phyloP scores from a whole-genome alignment of 2,797 vertebrate species.

The Gila robusta region DNA sequence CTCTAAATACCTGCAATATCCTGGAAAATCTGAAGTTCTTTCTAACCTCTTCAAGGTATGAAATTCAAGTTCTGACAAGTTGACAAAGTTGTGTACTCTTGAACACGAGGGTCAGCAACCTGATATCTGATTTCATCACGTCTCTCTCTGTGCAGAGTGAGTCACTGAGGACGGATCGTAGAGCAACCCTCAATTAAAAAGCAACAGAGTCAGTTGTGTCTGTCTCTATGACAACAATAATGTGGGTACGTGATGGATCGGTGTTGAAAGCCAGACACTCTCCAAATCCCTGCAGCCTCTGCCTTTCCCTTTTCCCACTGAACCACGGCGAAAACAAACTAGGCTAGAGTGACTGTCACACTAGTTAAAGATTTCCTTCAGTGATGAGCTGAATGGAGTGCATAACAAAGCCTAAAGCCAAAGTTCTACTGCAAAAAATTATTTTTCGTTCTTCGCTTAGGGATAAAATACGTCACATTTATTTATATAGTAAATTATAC shows the following conservation, averaged over 20 bases:
- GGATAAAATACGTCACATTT: not conserved
- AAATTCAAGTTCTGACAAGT: no score
- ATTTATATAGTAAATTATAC: not conserved
- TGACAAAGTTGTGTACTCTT: no score
- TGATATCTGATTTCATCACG: constrained; percentile 31
- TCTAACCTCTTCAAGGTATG: no score
- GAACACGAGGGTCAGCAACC: constrained; percentile 12
- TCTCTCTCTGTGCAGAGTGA: constrained; percentile 43
- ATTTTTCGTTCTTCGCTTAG: not conserved
- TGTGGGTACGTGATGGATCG: constrained; percentile 53
- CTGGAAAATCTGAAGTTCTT: no score
- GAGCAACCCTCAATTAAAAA: constrained; percentile 33
- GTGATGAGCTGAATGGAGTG: constrained; percentile 13
- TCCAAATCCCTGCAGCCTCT: constrained; percentile 49
- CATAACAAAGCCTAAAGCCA: not conserved
- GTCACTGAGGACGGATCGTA: constrained; percentile 55
- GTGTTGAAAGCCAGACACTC: constrained; percentile 55
- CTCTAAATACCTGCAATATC: no score
- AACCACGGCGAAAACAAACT: constrained; percentile 1
- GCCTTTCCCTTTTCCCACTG: not conserved
- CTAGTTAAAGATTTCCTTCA: not conserved
- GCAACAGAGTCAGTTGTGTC: constrained; percentile 71
- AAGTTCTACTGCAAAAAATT: not conserved
- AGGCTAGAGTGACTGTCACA: constrained; percentile 6
- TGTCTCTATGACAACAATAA: constrained; percentile 69